Evolutionary conservation across 2,797 vertebrate genomes (phyloP).

Genomic region (Alosa sapidissima): DNA sequence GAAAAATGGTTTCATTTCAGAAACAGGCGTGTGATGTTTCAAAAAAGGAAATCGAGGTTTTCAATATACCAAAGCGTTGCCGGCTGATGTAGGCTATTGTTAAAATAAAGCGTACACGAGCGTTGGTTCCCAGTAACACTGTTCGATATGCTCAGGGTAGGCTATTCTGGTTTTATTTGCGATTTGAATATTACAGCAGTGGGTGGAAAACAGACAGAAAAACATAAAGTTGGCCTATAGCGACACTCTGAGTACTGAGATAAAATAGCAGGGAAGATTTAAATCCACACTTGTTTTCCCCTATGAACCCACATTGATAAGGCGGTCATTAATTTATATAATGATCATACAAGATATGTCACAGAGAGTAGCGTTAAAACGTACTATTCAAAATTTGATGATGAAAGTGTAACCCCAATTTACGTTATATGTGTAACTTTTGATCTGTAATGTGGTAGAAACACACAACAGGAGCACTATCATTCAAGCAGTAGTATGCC

Average conservation of each 20-base stretch:
- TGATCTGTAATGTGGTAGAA: background rate
- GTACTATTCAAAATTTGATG: background rate
- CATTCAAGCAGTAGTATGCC: background rate
- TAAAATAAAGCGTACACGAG: background rate
- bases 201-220: background rate
- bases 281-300: background rate
- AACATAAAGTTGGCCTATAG: slow-evolving; percentile 19
- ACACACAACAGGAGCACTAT: background rate
- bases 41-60: background rate
- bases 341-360: background rate
- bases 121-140: background rate
- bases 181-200: background rate
- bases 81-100: background rate
- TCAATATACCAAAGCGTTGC: background rate
- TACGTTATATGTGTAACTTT: background rate
- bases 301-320: background rate
- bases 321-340: background rate
- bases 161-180: background rate
- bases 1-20: background rate
- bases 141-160: background rate
- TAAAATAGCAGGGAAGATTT: background rate
- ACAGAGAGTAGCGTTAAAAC: background rate
- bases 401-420: background rate
- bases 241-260: background rate
- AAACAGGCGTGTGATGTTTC: background rate